phyloP scores from a whole-genome alignment of 2,113 vertebrate species.

The Vidua macroura region DNA sequence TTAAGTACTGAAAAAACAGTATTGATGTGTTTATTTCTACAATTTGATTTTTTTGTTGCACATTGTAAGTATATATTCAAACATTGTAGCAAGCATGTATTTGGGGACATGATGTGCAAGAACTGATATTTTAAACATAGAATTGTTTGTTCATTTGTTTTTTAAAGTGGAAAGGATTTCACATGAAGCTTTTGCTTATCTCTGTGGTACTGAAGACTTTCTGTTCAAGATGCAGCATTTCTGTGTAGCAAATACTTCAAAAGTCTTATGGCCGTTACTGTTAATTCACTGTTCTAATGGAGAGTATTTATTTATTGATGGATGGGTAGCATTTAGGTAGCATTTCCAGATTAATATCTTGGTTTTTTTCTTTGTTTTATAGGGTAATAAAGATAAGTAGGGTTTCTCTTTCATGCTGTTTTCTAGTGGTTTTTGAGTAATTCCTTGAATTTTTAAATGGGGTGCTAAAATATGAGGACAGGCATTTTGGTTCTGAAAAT shows the following conservation, averaged over 20 bases:
- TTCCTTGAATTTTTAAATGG: not conserved
- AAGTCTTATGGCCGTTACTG: not conserved
- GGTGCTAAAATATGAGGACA: not conserved
- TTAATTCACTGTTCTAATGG: not conserved
- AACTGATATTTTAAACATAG: not conserved
- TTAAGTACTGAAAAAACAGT: not conserved
- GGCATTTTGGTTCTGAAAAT: not conserved
- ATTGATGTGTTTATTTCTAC: not conserved
- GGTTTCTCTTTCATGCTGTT: not conserved
- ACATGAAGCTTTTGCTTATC: not conserved
- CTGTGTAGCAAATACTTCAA: not conserved
- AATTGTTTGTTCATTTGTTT: not conserved
- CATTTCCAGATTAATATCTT: not conserved
- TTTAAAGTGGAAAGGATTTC: not conserved
- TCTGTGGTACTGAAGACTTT: not conserved
- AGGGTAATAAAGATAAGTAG: not conserved
- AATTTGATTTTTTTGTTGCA: not conserved
- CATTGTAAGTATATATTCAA: not conserved
- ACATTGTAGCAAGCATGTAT: not conserved
- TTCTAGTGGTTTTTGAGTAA: not conserved
- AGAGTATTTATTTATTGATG: not conserved
- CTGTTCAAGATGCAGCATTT: not conserved
- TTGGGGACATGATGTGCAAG: not conserved
- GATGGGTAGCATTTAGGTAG: not conserved
- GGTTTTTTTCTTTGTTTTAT: not conserved